These are phyloP conservation scores for Sceloporus undulatus DNA, from an alignment of 2,113 vertebrate species.

Conservation along the genomic window DNA sequence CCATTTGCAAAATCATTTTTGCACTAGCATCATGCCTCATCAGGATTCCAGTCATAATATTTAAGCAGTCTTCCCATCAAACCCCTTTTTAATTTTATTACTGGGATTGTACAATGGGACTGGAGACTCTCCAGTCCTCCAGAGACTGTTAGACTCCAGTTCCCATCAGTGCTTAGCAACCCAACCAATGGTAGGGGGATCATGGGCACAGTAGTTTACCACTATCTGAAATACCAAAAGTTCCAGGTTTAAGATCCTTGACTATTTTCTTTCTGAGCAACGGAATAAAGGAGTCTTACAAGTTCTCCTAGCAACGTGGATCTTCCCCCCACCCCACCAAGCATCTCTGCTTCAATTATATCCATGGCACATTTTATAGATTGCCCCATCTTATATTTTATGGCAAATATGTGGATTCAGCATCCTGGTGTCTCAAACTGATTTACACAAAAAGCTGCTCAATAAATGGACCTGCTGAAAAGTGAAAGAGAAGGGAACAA, in stretches of 20 bases:
- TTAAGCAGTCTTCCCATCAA: too few species aligned
- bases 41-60: too few species aligned
- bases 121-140: too few species aligned
- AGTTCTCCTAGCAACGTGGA: conserved; percentile 16
- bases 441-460: conserved; percentile 58
- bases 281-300: not conserved
- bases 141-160: not conserved
- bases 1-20: too few species aligned
- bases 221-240: not conserved
- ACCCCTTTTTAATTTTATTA: too few species aligned
- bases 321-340: not conserved
- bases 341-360: conserved; percentile 37
- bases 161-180: not conserved
- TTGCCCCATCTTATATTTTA: conserved; percentile 9
- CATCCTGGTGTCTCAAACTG: conserved; percentile 43
- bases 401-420: conserved; percentile 51
- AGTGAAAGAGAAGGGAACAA: conserved; percentile 46
- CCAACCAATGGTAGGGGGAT: not conserved
- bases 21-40: too few species aligned
- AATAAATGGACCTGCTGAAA: conserved; percentile 44
- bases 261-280: not conserved
- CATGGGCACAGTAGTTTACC: not conserved
- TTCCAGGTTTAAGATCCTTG: not conserved
- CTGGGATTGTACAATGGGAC: too few species aligned
- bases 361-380: not conserved